Base-by-base conservation (phyloP, 1,140 invertebrate species). In the Linepithema humile region DNA sequence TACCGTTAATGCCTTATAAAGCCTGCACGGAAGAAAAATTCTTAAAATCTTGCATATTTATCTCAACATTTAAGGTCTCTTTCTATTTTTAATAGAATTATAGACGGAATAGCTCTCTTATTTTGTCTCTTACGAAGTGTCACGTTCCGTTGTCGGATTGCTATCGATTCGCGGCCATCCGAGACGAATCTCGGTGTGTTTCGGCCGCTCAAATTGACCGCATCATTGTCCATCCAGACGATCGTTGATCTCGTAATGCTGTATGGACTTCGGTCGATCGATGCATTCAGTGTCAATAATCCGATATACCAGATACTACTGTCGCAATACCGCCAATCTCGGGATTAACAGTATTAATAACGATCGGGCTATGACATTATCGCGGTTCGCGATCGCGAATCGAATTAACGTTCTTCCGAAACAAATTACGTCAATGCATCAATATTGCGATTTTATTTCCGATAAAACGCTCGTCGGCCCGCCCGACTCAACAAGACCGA, bases 301-400 rank as follows among this genome's bases (percentile, higher is more conserved):
- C 62, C 32, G 48, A 26, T 78, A 67, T 65, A 53, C 64, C 48
- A 17, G 48, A 69, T 78, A 53, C 48, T 40, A n/a, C 48, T 20
- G 62, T 69, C 45, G 53, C 75, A 29, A 55, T 48, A 20, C 15
- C 65, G 38, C 10, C 64, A 70, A 80, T 80, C 64, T 64, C 17
- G 23, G 12, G 64, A 80, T 80, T 80, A 80, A 80, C n/a, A 26
- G 64, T 43, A 80, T 70, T 69, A 80, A 80, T 69, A 80, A 80
- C 48, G 75, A 80, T 40, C 26, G 29, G 64, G 17, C 64, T 55
- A 78, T 53, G 17, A 4, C 75, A 32, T 80, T 69, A 80, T 80
- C 75, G 64, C 48, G 74, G 38, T 40, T 43, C 20, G 64, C 64
- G 26, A 67, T 67, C 64, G 64, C 26, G 32, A 69, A 80, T 50